phyloP scores from a whole-genome alignment of 2,888 invertebrate genomes.

The Microplitis deprimator region DNA sequence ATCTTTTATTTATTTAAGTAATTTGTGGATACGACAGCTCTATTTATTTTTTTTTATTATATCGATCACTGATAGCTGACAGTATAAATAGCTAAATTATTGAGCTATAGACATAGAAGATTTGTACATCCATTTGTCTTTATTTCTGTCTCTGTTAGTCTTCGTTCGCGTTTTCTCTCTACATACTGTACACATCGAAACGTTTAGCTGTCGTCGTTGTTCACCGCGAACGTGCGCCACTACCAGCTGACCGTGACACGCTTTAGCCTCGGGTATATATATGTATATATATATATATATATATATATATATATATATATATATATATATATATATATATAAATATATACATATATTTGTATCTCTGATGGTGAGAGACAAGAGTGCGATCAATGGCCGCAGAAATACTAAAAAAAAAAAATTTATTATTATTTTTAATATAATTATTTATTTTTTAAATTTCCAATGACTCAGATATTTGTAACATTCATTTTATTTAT shows the following conservation, averaged over 20 bases:
- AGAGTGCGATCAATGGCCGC: constrained; percentile 35
- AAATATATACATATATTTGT: constrained; percentile 9
- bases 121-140: constrained; percentile 13
- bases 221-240: constrained; percentile 54
- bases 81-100: background rate
- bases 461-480: background rate
- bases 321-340: constrained; percentile 30
- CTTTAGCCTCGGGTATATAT: constrained; percentile 49
- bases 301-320: constrained; percentile 21
- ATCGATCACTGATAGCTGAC: background rate
- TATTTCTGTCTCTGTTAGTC: constrained; percentile 7
- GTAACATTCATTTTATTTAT: constrained; percentile 1
- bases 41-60: constrained; percentile 16
- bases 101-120: constrained; percentile 22
- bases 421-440: background rate
- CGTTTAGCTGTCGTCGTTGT: constrained; percentile 49
- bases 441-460: background rate
- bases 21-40: background rate
- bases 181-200: constrained; percentile 36
- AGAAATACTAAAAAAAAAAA: constrained; percentile 5
- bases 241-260: constrained; percentile 67
- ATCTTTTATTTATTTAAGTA: background rate
- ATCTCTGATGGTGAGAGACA: constrained; percentile 28
- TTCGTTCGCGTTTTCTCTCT: constrained; percentile 21
- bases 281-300: constrained; percentile 30